Conservation (phyloP, 2,797 vertebrate genomes). For the Gadopsis marmoratus region DNA sequence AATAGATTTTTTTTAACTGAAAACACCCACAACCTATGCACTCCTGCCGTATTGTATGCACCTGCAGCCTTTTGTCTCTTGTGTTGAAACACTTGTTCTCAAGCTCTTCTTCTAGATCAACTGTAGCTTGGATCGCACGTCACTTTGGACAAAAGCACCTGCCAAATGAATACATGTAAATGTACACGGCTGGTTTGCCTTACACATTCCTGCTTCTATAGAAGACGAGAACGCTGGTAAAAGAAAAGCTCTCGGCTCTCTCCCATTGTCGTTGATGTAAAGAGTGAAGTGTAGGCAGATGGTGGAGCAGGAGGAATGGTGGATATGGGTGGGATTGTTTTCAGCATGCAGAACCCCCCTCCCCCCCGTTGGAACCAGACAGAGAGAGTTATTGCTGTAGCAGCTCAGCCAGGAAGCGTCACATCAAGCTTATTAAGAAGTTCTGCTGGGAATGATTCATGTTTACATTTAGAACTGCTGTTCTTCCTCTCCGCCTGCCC, state of each 20-base stretch:
- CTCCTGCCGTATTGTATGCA: not conserved
- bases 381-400: not conserved
- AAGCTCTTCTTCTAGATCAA: not conserved
- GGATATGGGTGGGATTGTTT: not conserved
- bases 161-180: not conserved
- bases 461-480: constrained; percentile 15
- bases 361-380: not conserved
- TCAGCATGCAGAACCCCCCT: not conserved
- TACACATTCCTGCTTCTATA: not conserved
- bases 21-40: no score
- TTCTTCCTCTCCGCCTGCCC: not conserved
- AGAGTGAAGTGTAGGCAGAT: constrained; percentile 7
- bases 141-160: not conserved
- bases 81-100: not conserved
- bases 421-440: constrained; percentile 1
- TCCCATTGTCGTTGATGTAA: not conserved
- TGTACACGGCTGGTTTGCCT: not conserved
- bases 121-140: not conserved
- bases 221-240: not conserved
- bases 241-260: not conserved
- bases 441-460: constrained; percentile 20
- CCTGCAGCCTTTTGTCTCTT: not conserved
- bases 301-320: not conserved
- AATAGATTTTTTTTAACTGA: no score
- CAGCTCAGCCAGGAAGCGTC: not conserved